Conservation (phyloP, 2,888 invertebrate species). For the Acanthosepion esculentum region DNA sequence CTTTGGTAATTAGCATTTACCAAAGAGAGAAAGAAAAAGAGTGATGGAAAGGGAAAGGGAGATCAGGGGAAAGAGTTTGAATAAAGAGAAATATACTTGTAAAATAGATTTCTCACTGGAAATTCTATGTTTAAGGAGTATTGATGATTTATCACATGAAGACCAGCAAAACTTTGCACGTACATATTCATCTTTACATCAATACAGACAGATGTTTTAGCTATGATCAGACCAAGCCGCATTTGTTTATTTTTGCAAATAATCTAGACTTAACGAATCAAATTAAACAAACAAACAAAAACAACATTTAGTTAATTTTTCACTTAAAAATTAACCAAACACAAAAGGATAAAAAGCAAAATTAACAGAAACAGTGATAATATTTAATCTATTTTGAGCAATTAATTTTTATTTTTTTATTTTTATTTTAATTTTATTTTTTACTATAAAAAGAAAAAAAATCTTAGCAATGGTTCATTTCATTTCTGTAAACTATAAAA, state of each 20-base stretch:
- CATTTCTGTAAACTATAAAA: not conserved
- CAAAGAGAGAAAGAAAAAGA: not conserved
- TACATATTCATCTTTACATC: not conserved
- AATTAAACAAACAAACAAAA: not conserved
- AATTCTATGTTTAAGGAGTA: not conserved
- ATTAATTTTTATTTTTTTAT: slow-evolving; percentile 25
- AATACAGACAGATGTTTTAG: not conserved
- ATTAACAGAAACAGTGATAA: slow-evolving; percentile 39
- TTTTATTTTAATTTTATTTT: not conserved
- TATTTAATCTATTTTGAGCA: slow-evolving; percentile 43
- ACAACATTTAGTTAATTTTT: not conserved
- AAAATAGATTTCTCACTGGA: not conserved
- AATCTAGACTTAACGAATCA: not conserved
- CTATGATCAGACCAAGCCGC: not conserved
- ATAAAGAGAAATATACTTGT: slow-evolving; percentile 33
- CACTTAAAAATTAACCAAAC: not conserved
- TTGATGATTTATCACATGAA: not conserved
- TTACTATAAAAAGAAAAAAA: slow-evolving; percentile 34
- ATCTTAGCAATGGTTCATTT: slow-evolving; percentile 39
- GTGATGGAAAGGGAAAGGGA: not conserved
- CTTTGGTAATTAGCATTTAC: not conserved
- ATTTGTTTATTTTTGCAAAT: not conserved
- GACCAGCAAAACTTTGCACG: not conserved
- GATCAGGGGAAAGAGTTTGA: not conserved
- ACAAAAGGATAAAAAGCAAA: not conserved